Conservation (phyloP, 2,113 vertebrate genomes). For the Machaerirhynchus nigripectus region DNA sequence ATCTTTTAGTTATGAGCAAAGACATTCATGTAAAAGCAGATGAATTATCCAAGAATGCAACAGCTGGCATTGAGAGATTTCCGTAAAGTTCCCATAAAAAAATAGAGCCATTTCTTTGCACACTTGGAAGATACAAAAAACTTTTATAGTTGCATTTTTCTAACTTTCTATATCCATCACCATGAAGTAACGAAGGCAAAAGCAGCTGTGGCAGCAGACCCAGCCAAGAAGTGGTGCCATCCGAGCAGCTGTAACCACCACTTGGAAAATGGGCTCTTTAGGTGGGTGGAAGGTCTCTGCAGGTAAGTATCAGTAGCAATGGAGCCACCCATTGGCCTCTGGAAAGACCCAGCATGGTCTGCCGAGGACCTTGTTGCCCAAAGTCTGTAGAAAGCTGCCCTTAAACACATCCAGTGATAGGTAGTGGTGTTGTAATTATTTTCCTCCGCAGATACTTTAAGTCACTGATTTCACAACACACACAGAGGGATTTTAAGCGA, state of each 20-base stretch:
- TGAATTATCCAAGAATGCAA: neutral
- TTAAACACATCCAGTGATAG: neutral
- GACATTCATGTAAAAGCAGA: neutral
- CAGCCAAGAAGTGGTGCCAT: neutral
- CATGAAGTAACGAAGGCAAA: neutral
- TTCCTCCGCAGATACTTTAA: neutral
- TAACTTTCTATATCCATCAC: neutral
- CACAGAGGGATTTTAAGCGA: neutral
- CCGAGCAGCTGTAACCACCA: neutral
- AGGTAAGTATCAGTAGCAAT: neutral
- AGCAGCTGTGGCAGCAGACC: neutral
- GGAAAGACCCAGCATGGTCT: neutral
- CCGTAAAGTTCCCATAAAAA: neutral
- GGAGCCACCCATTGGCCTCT: neutral
- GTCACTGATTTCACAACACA: neutral
- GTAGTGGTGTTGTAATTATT: neutral
- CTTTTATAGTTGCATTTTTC: neutral
- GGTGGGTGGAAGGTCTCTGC: neutral
- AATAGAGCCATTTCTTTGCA: neutral
- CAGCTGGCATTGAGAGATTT: constrained; percentile 15
- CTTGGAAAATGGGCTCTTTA: neutral
- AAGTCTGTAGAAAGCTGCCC: constrained; percentile 16
- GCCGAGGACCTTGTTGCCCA: constrained; percentile 60
- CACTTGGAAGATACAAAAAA: constrained; percentile 10
- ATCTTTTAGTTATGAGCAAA: constrained; percentile 43